These are phyloP conservation scores for Megalopta genalis DNA, from an alignment of 1,140 invertebrate species.

Conservation along the genomic window DNA sequence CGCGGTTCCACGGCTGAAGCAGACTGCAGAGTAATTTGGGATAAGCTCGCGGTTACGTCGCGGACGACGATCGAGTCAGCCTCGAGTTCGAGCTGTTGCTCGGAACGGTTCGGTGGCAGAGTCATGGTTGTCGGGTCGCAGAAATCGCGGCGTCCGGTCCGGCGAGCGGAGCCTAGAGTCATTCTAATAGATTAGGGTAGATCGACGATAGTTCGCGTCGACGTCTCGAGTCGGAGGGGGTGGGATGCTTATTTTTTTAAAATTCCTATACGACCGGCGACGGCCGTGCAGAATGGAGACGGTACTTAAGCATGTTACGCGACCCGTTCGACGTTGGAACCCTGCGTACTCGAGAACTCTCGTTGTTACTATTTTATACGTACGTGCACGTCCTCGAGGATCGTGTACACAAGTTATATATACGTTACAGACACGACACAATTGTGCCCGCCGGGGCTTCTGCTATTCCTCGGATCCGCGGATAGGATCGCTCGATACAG, in stretches of 20 bases:
- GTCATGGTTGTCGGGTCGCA: not conserved
- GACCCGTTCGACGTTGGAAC: not conserved
- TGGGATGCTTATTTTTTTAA: constrained; percentile 38
- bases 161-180: not conserved
- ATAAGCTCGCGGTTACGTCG: too few relatives aligned
- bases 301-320: constrained; percentile 55
- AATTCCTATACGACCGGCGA: too few relatives aligned
- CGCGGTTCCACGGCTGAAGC: too few relatives aligned
- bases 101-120: not conserved
- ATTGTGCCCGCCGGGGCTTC: too few relatives aligned
- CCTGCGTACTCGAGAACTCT: constrained; percentile 20
- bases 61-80: not conserved
- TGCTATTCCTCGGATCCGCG: too few relatives aligned
- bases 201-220: not conserved
- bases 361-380: constrained; percentile 22
- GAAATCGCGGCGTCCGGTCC: not conserved
- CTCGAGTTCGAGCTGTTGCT: constrained; percentile 8
- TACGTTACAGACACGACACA: too few relatives aligned
- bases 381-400: not conserved
- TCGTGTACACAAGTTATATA: not conserved
- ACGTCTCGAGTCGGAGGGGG: not conserved
- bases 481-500: too few relatives aligned
- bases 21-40: too few relatives aligned
- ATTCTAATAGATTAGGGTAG: not conserved
- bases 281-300: constrained; percentile 14